A percentile compares a stretch with the other conserved stretches of the same genome.
Conservation (phyloP, 2,797 vertebrate genomes). For the Carduelis carduelis region DNA sequence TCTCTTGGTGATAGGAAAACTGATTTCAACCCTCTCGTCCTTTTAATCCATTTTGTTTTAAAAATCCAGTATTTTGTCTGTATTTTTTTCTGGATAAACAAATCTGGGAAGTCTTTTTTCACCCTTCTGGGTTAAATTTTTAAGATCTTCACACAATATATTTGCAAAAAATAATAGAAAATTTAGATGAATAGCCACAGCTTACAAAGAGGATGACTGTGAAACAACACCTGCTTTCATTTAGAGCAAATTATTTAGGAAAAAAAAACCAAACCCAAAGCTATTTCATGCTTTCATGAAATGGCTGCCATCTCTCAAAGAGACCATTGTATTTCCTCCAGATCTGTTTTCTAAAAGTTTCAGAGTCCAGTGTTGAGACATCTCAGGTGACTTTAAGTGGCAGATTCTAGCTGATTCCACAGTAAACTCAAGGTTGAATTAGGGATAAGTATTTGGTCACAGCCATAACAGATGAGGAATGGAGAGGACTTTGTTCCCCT, state of each 20-base stretch:
- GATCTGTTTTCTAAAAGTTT: background rate
- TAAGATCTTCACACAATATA: background rate
- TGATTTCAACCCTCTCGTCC: background rate
- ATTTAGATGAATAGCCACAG: background rate
- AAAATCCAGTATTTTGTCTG: background rate
- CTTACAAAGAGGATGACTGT: background rate
- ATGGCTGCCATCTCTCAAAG: background rate
- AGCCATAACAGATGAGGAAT: accelerated
- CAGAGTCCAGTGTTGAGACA: background rate
- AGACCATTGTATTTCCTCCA: background rate
- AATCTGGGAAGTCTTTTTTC: background rate
- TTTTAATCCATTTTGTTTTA: background rate
- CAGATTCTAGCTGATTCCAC: background rate
- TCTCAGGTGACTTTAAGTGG: background rate
- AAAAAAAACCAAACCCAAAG: background rate
- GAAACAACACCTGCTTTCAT: background rate
- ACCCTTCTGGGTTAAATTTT: background rate
- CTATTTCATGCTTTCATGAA: background rate
- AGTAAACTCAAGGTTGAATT: background rate
- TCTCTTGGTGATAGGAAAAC: background rate
- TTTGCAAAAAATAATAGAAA: background rate
- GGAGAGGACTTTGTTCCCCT: background rate
- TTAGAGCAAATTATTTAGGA: background rate
- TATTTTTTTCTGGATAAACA: background rate
- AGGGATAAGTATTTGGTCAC: background rate